Evolutionary conservation across 2,888 invertebrate genomes (phyloP).

Genomic region (Cylindroiulus punctatus): DNA sequence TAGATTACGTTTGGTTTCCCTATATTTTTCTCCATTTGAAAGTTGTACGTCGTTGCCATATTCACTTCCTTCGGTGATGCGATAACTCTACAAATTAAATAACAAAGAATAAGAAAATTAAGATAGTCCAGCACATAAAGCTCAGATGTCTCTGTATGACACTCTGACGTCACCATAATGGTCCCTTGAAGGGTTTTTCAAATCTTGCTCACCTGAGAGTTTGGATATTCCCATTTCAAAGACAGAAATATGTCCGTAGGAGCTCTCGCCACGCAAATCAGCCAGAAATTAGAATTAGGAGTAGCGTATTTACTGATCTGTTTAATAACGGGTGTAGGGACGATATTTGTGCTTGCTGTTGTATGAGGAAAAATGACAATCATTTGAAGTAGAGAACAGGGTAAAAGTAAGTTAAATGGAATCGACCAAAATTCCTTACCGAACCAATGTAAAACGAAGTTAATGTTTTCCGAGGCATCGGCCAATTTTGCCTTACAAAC

Average conservation of each 20-base stretch:
- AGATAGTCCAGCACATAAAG: not conserved
- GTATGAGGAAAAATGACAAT: not conserved
- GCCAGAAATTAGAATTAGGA: constrained; percentile 7
- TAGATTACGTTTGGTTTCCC: constrained; percentile 35
- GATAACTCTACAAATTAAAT: not conserved
- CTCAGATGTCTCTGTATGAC: too few species aligned
- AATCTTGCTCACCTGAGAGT: not conserved
- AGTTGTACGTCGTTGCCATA: not conserved
- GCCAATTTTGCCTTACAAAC: constrained; percentile 16
- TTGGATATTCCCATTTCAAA: constrained; percentile 48
- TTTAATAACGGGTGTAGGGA: constrained; percentile 32
- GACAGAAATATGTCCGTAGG: not conserved
- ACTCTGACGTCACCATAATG: too few species aligned
- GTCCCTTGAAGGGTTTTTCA: too few species aligned
- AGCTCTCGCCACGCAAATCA: not conserved
- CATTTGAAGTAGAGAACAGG: not conserved
- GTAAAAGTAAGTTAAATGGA: not conserved
- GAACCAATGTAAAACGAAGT: constrained; percentile 36
- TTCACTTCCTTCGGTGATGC: not conserved
- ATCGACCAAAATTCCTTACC: not conserved
- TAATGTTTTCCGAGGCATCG: not conserved
- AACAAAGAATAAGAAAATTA: not conserved
- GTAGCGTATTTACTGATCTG: constrained; percentile 32
- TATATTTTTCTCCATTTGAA: not conserved
- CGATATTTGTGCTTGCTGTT: constrained; percentile 44